A percentile compares a stretch with the other conserved stretches of the same genome.
phyloP scores from a whole-genome alignment of 2,888 invertebrate species.

The Epiblema foenella region DNA sequence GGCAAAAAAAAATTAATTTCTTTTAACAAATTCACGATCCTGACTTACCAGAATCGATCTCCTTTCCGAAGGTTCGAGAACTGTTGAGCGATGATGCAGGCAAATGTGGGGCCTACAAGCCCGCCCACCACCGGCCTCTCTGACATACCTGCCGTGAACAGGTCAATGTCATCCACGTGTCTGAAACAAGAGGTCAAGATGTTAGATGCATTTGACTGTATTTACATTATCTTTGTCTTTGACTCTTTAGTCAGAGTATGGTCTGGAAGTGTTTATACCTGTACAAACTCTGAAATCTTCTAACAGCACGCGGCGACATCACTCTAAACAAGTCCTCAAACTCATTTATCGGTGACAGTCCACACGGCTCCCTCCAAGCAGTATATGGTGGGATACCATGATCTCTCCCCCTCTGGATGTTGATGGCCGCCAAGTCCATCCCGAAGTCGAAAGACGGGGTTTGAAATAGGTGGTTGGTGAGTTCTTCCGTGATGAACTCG shows the following conservation, averaged over 20 bases:
- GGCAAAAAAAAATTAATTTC: no score
- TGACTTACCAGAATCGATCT: slow-evolving; percentile 89
- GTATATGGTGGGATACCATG: slow-evolving; percentile 94
- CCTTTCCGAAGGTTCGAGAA: slow-evolving; percentile 91
- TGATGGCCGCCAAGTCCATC: slow-evolving; percentile 94
- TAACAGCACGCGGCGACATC: slow-evolving; percentile 86
- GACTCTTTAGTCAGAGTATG: no score
- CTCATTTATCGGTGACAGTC: slow-evolving; percentile 86
- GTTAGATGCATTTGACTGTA: background rate
- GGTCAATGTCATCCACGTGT: slow-evolving; percentile 92
- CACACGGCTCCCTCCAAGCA: slow-evolving; percentile 92
- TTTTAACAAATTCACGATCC: background rate
- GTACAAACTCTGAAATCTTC: slow-evolving; percentile 86
- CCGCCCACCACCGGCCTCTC: slow-evolving; percentile 92
- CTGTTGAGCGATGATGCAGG: slow-evolving; percentile 94
- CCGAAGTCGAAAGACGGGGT: slow-evolving; percentile 89
- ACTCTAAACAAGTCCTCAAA: slow-evolving; percentile 90
- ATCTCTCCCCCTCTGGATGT: slow-evolving; percentile 93
- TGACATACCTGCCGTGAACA: slow-evolving; percentile 93
- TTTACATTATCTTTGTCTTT: background rate
- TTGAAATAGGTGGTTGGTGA: slow-evolving; percentile 94
- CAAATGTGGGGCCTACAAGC: slow-evolving; percentile 94
- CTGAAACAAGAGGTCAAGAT: slow-evolving; percentile 57
- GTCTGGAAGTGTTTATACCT: slow-evolving; percentile 60
- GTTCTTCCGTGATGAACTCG: slow-evolving; percentile 91